Evolutionary conservation across 1,140 invertebrate species (phyloP), one percentile per base, ranked within the genome.

Genomic region (Hylaeus volcanicus): DNA sequence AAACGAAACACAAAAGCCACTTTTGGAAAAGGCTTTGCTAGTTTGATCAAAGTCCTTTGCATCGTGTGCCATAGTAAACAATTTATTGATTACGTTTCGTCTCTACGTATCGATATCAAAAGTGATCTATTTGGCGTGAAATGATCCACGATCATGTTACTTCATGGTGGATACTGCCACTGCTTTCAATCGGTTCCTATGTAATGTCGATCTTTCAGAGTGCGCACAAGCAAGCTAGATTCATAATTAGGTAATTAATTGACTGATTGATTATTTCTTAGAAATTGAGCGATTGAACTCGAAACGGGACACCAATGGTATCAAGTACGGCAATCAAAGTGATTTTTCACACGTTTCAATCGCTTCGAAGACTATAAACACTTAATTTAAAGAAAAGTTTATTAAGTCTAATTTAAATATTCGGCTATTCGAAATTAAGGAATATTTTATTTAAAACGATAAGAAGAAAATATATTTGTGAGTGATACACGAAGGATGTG

Each of bases 201-300:
- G 68, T 78, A 76, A 76, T 65, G 70, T 83, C 51, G 74, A 86
- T 86, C 68, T 51, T 63, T 76, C 85, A 72, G 60, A 81, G 81
- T 86, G 78, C 85, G 85, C 85, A 87, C 85, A 87, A 87, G 65
- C 76, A 74, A 76, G 55, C 4, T 86, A 86, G 83, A 26, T 69
- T 74, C 53, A 56, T 81, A 75, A 12, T 69, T 73, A 79, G 53
- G 39, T 56, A 85, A 75, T 56, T 73, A 82, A 78, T 78, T 60
- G 68, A 79, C 56, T 56, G 26, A 74, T 75, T 69, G 65, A 68
- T 69, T 68, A 58, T 43, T 61, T 61, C 14, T 14, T 45, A 5
- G 26, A 63, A 72, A 37, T 71, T 53, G 55, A 80, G 51, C 48
- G 68, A 66, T n/a, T 53, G 39, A 26, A 37, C 4, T 45, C 1